Percentiles rank a stretch among this genome's conserved stretches.
Evolutionary conservation across 2,888 invertebrate genomes (phyloP).

Genomic region (Ichneumon xanthorius): DNA sequence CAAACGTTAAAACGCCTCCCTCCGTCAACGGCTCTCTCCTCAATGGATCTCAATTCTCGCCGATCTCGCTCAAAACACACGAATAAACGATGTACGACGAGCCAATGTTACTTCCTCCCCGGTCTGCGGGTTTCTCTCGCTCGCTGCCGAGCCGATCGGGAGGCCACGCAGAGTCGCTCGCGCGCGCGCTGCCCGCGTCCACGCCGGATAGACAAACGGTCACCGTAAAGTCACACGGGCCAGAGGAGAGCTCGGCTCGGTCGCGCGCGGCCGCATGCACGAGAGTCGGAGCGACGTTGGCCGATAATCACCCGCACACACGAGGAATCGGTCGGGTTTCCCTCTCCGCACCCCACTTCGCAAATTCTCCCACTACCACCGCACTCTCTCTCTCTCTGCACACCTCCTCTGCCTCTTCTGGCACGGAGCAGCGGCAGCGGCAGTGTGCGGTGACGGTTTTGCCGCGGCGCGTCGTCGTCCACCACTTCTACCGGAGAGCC

Average conservation of each 20-base stretch:
- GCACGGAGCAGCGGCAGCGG: slow-evolving; percentile 42
- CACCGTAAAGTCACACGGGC: slow-evolving; percentile 35
- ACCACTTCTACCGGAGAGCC: slow-evolving; percentile 53
- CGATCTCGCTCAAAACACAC: too few relatives aligned
- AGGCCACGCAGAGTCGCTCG: not conserved
- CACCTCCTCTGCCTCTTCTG: slow-evolving; percentile 51
- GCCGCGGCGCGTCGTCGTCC: slow-evolving; percentile 66
- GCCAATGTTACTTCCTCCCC: too few relatives aligned
- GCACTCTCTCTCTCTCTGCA: slow-evolving; percentile 49
- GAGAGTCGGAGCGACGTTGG: slow-evolving; percentile 70
- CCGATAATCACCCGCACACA: slow-evolving; percentile 72
- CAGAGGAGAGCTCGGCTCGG: slow-evolving; percentile 44
- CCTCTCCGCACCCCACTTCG: slow-evolving; percentile 68
- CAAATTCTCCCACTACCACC: slow-evolving; percentile 44
- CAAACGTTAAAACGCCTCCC: too few relatives aligned
- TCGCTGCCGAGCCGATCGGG: not conserved
- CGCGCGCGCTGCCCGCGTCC: not conserved
- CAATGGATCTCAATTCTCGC: too few relatives aligned
- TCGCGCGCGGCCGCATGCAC: slow-evolving; percentile 67
- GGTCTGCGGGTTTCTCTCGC: too few relatives aligned
- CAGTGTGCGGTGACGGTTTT: slow-evolving; percentile 63
- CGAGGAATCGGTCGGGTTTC: slow-evolving; percentile 68
- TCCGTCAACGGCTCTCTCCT: too few relatives aligned
- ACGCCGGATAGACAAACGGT: slow-evolving; percentile 15
- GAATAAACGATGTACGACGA: too few relatives aligned